Conservation (phyloP, 2,797 vertebrate species). For the Salmo trutta region DNA sequence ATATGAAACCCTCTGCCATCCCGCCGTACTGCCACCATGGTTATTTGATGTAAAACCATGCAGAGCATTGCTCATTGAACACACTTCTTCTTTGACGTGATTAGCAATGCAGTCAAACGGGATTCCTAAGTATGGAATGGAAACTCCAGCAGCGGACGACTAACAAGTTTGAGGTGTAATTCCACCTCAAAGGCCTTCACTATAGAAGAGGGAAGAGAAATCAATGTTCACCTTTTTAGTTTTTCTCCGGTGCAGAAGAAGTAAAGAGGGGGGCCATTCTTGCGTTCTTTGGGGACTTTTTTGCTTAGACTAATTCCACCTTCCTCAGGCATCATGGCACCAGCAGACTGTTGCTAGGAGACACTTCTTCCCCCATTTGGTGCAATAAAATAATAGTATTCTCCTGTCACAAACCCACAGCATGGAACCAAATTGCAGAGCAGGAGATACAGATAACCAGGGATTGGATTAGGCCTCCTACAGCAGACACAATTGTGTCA, state of each 20-base stretch:
- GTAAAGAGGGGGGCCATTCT: constrained; percentile 16
- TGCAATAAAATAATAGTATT: constrained; percentile 77
- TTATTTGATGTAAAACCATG: neutral
- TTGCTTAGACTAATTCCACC: constrained; percentile 70
- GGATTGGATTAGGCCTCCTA: constrained; percentile 42
- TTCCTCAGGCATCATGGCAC: constrained; percentile 66
- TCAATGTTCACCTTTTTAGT: neutral
- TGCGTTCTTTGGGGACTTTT: constrained; percentile 40
- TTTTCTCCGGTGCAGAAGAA: constrained; percentile 1
- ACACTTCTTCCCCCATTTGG: constrained; percentile 71
- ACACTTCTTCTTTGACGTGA: neutral
- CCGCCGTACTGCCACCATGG: neutral
- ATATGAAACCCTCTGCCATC: neutral
- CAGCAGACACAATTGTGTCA: constrained; percentile 44
- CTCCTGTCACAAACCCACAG: constrained; percentile 70
- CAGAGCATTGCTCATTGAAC: neutral
- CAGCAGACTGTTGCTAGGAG: constrained; percentile 81
- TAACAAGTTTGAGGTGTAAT: neutral
- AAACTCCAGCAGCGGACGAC: neutral
- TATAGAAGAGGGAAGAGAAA: neutral
- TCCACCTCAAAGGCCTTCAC: neutral
- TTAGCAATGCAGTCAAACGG: neutral
- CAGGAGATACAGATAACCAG: constrained; percentile 41
- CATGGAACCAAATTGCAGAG: constrained; percentile 61
- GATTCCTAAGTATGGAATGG: neutral